Base-by-base conservation (phyloP, 2,888 invertebrate genomes). In the Rosalia funebris region DNA sequence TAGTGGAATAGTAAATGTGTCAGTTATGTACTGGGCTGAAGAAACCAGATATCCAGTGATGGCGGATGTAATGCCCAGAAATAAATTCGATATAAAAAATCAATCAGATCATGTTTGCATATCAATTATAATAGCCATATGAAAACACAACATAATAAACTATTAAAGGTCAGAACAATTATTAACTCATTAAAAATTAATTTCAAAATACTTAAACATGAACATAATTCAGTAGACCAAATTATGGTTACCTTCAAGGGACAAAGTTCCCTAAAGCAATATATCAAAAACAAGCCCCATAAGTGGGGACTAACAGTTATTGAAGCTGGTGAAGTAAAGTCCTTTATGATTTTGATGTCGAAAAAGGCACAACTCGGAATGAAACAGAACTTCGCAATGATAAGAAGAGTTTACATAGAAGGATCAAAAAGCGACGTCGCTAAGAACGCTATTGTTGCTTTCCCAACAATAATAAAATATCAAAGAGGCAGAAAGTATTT, bases 281-380 rank as follows among this genome's bases (percentile, higher is more conserved):
- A 46, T 11, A 37, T 46, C 7, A 56, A 46, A 37, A 56, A 56
- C 25, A 56, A 62, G 20, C 53, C 62, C 7, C 55, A 56, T 14
- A 46, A 56, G 20, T 56, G 55, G 55, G 37, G 46, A 1, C 47
- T 62, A 11, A 54, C 53, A 47, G 25, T 53, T n/a, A 57, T 61
- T 52, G 46, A 70, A 53, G 68, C 68, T 48, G 74, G 71, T 15
- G 32, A 11, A 69, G 71, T 57, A 74, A 68, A 14, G 63, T 72
- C 20, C 37, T 74, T 10, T 72, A 73, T 57, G 70, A 75, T 57
- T 74, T 74, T 62, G 69, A 71, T 25, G 25, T 46, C 19, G 46
- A 39, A 5, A 56, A 56, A 12, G 39, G 36, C 25, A 25, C 25
- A 36, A 46, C 55, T 5, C 14, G 14, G 11, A 41, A 7, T 37